These are phyloP conservation scores for Dicerorhinus sumatrensis DNA, from an alignment of 2,113 vertebrate genomes.

Conservation along the genomic window DNA sequence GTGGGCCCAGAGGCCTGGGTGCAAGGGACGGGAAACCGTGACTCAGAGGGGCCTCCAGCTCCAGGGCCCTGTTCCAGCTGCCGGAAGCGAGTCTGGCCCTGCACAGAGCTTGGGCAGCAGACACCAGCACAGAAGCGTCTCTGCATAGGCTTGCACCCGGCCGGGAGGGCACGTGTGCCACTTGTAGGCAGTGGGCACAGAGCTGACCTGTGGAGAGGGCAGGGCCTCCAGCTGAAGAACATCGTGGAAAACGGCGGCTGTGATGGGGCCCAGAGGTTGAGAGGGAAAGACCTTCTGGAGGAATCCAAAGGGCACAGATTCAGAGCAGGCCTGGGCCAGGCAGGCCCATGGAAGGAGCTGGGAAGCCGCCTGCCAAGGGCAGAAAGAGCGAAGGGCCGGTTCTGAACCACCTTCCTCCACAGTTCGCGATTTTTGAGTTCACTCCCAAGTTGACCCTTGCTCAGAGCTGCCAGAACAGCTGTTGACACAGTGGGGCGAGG, in stretches of 20 bases:
- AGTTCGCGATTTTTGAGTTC: background rate
- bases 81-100: background rate
- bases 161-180: fast-evolving
- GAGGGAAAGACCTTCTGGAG: background rate
- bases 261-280: fast-evolving
- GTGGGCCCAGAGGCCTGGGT: background rate
- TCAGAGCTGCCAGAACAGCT: slow-evolving; percentile 9
- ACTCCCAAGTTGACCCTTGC: background rate
- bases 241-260: fast-evolving
- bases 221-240: no score
- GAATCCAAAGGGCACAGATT: background rate
- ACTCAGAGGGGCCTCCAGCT: background rate
- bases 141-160: background rate
- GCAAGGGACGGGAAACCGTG: background rate
- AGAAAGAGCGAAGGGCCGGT: background rate
- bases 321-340: background rate
- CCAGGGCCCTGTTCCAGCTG: fast-evolving
- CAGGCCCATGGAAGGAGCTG: background rate
- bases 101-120: background rate
- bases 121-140: background rate
- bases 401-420: background rate
- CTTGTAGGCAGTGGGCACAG: fast-evolving
- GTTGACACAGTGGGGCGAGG: background rate
- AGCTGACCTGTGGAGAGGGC: fast-evolving
- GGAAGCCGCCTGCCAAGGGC: background rate